phyloP scores from a whole-genome alignment of 2,888 invertebrate genomes.

The Allacma fusca region DNA sequence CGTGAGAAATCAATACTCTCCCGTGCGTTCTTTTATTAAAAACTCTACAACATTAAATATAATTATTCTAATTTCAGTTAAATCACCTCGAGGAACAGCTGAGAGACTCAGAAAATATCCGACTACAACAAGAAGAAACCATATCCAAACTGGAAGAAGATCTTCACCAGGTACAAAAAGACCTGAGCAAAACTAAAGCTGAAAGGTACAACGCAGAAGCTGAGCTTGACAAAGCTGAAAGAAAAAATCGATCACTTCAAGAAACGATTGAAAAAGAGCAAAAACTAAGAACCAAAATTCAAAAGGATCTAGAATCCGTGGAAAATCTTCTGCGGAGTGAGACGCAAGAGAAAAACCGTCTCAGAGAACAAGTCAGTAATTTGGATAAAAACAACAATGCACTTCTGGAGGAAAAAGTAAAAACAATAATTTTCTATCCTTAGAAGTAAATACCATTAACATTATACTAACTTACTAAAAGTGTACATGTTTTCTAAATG shows the following conservation, averaged over 20 bases:
- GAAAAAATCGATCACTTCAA: constrained; percentile 9
- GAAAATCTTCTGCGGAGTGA: not conserved
- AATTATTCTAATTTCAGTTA: not conserved
- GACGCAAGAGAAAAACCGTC: not conserved
- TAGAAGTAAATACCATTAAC: too few species aligned
- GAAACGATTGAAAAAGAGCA: constrained; percentile 6
- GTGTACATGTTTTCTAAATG: too few species aligned
- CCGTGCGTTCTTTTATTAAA: too few species aligned
- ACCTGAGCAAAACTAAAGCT: constrained; percentile 16
- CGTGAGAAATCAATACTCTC: not conserved
- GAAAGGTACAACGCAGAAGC: not conserved
- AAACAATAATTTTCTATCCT: too few species aligned
- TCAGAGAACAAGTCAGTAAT: not conserved
- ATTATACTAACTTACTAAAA: too few species aligned
- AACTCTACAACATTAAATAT: too few species aligned
- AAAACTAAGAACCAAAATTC: constrained; percentile 16
- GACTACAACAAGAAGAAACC: constrained; percentile 2
- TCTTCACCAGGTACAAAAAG: not conserved
- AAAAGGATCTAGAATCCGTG: constrained; percentile 9
- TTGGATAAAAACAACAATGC: constrained; percentile 19
- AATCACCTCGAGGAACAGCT: constrained; percentile 7
- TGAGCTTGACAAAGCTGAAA: not conserved
- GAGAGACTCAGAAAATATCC: not conserved
- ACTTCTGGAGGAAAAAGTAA: constrained; percentile 11
- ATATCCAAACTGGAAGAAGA: constrained; percentile 28